Base-by-base conservation (phyloP, 2,113 vertebrate species). In the Ageneiosus marmoratus region DNA sequence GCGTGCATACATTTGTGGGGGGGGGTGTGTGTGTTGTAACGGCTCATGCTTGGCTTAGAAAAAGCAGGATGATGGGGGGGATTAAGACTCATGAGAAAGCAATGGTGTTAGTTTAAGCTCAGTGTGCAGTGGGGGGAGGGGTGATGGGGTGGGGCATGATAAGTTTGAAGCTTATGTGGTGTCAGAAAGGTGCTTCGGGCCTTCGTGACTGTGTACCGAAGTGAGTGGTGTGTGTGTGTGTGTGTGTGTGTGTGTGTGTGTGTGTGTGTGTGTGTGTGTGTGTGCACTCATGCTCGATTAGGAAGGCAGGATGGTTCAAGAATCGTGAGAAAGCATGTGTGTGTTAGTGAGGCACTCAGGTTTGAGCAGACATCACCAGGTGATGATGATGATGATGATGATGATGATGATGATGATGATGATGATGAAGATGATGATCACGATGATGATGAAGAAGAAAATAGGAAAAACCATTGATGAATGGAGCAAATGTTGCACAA, bases 11-110 rank as follows among this genome's bases (percentile, higher is more conserved):
- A 78, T 92, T 94, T 93, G 89, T 75, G 78, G 87, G 86, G 29
- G 32, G 60, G 55, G 32, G 44, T 41, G 75, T 70, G 22, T 60
- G 18, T 58, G 48, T 89, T 82, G 74, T 86, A 88, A 88, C 89
- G 78, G 91, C 74, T 80, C 97, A 98, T 98, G 97, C 96, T 89
- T 86, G 91, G 95, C 65, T 85, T n/a, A 60, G 56, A 81, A 62
- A 70, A 34, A 79, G 86, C 86, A 81, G 79, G 27, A 67, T 75
- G 58, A 50, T 22, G 78, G 91, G 92, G 90, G 84, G 91, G 79
- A 41, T 80, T 81, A 46, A 63, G 79, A 84, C 88, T 93, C 91
- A 95, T 72, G 89, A 79, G 87, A 85, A 89, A 93, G 92, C 90
- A 24, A 75, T 55, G 50, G 50, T 22, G 50, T 55, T 75, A 34